Base-by-base conservation (phyloP, 1,140 invertebrate species). In the Nixonia krombeini region DNA sequence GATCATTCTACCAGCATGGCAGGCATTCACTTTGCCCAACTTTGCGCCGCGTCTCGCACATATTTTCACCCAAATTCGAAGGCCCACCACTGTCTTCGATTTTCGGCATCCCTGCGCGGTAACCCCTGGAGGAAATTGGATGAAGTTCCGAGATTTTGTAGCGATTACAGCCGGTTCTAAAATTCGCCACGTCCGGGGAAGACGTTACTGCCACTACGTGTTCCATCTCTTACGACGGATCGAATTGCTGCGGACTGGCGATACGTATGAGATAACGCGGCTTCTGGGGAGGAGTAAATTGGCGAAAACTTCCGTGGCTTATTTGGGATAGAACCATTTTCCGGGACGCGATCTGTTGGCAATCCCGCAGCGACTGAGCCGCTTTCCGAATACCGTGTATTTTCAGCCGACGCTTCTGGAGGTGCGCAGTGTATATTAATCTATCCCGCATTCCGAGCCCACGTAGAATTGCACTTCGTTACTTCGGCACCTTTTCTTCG, bases 221-320 rank as follows among this genome's bases (percentile, higher is more conserved):
- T 68, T 68, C 52, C 42, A 51, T 57, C 33, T 38, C 23, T 33
- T n/a, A 17, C 42, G 33, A 17, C 31, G 40, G 21, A 33, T 49
- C 16, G 16, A 8, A 23, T 29, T 12, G 23, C 12, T 45, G 16
- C 40, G 31, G 10, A 10, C 10, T 1, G 18, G 3, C 42, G 13
- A 53, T 38, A 41, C 35, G 38, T 53, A 56, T 47, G 17, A 56
- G 46, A 67, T 61, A 51, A 57, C 41, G 12, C 26, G 12, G 29
- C 13, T 53, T 18, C 52, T 6, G n/a, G 44, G 33, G 31, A 45
- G 5, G 28, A 67, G 62, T 72, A 74, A 79, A 78, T 78, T 79
- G 75, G 65, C 72, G 75, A 77, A 76, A 76, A 73, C 73, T 63
- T 72, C 65, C 16, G 63, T 35, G 55, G 44, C 64, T 71, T 76